These are phyloP conservation scores for Hybos culiciformis DNA, from an alignment of 2,888 invertebrate species.

Conservation along the genomic window DNA sequence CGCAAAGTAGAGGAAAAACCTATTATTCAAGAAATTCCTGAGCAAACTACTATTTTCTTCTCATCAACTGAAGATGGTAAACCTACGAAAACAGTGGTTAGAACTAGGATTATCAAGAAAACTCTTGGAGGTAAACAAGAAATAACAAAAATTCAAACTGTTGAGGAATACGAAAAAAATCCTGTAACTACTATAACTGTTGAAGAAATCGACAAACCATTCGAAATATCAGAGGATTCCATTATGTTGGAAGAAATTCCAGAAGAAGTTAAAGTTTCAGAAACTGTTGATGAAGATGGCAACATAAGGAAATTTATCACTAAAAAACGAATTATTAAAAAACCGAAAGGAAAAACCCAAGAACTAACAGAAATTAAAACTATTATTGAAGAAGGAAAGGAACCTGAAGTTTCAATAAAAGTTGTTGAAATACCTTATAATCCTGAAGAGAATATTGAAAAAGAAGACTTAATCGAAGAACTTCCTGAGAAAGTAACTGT, in stretches of 20 bases:
- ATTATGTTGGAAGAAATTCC: slow-evolving; percentile 23
- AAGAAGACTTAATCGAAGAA: slow-evolving; percentile 21
- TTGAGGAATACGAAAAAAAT: slow-evolving; percentile 34
- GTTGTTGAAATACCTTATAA: slow-evolving; percentile 15
- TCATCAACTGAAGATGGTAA: slow-evolving; percentile 33
- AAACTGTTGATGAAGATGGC: slow-evolving; percentile 20
- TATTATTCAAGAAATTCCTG: slow-evolving; percentile 28
- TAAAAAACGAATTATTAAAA: slow-evolving; percentile 27
- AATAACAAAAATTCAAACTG: slow-evolving; percentile 31
- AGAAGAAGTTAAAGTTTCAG: slow-evolving; percentile 18
- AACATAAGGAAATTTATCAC: slow-evolving; percentile 18
- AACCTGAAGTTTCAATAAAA: slow-evolving; percentile 23
- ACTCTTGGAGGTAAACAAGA: slow-evolving; percentile 32
- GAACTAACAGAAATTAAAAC: slow-evolving; percentile 32
- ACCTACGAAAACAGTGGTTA: slow-evolving; percentile 30
- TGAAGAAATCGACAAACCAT: slow-evolving; percentile 24
- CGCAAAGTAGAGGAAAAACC: slow-evolving; percentile 24
- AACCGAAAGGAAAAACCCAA: slow-evolving; percentile 26
- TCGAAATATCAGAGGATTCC: slow-evolving; percentile 16
- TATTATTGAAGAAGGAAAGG: slow-evolving; percentile 26
- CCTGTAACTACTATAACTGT: slow-evolving; percentile 32
- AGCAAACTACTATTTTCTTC: slow-evolving; percentile 28
- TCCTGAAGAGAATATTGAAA: slow-evolving; percentile 19
- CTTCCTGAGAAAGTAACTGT: slow-evolving; percentile 29
- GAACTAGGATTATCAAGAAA: slow-evolving; percentile 38